Conservation (phyloP, 2,113 vertebrate genomes). For the Vicugna pacos region DNA sequence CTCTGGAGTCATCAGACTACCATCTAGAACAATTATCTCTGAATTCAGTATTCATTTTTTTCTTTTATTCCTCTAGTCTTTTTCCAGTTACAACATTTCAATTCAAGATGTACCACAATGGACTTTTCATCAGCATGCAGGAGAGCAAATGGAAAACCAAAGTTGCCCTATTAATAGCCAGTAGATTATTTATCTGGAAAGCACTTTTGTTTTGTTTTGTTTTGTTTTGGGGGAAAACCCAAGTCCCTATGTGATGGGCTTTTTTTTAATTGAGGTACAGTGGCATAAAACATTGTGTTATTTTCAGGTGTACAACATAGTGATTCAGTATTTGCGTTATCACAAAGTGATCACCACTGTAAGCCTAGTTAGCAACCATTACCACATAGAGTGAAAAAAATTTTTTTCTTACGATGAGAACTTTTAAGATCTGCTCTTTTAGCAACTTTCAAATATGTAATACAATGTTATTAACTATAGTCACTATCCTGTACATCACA, state of each 20-base stretch:
- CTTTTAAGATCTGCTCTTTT: no score
- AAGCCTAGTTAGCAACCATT: background rate
- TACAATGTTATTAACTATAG: background rate
- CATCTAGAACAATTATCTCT: background rate
- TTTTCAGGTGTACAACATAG: background rate
- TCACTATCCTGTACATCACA: background rate
- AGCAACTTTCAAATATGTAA: background rate
- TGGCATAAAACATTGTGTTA: background rate
- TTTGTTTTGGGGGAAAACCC: background rate
- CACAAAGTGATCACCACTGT: background rate
- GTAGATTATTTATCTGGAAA: background rate
- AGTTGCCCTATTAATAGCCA: background rate
- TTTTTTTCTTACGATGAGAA: background rate
- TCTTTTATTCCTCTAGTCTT: background rate
- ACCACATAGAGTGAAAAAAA: background rate
- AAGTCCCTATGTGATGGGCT: background rate
- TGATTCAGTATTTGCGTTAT: background rate
- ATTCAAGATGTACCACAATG: background rate
- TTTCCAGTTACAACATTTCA: slow-evolving; percentile 17
- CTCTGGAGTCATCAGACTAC: background rate
- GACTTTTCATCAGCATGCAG: background rate
- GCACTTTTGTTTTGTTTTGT: background rate
- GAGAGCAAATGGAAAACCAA: background rate
- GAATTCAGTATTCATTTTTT: background rate
- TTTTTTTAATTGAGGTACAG: background rate